phyloP scores from a whole-genome alignment of 2,113 vertebrate genomes.

The Rhabdornis inornatus region DNA sequence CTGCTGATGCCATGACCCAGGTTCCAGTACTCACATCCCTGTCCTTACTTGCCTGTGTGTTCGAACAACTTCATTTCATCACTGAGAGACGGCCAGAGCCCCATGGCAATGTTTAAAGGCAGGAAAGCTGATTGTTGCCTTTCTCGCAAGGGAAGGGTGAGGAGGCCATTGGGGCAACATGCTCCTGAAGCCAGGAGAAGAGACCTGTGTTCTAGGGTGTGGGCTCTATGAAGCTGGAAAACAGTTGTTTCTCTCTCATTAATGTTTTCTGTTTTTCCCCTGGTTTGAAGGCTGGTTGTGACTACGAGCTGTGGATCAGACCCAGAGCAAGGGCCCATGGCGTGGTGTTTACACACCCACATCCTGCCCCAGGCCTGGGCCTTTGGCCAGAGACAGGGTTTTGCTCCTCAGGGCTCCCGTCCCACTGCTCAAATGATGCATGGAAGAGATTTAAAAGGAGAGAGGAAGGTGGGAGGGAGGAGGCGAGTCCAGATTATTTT shows the following conservation, averaged over 20 bases:
- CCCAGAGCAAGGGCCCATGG: background rate
- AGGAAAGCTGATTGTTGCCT: background rate
- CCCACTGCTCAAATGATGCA: background rate
- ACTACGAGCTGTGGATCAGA: background rate
- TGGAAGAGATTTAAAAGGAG: background rate
- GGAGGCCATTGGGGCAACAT: background rate
- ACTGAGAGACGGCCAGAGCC: background rate
- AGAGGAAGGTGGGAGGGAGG: background rate
- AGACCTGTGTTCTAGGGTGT: background rate
- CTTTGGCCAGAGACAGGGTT: background rate
- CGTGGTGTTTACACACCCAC: background rate
- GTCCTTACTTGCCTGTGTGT: background rate
- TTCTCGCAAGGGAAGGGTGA: background rate
- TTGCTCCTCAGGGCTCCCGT: accelerated
- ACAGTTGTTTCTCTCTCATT: background rate
- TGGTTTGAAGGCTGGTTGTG: background rate
- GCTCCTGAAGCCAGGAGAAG: background rate
- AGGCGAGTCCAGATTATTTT: background rate
- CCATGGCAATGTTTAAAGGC: background rate
- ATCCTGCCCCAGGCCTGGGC: background rate
- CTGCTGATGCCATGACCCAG: background rate
- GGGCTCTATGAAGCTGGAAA: background rate
- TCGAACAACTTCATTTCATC: background rate
- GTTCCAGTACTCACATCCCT: background rate
- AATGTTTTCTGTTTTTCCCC: background rate